Base-by-base conservation (phyloP, 2,113 vertebrate species). In the Aramus guarauna region DNA sequence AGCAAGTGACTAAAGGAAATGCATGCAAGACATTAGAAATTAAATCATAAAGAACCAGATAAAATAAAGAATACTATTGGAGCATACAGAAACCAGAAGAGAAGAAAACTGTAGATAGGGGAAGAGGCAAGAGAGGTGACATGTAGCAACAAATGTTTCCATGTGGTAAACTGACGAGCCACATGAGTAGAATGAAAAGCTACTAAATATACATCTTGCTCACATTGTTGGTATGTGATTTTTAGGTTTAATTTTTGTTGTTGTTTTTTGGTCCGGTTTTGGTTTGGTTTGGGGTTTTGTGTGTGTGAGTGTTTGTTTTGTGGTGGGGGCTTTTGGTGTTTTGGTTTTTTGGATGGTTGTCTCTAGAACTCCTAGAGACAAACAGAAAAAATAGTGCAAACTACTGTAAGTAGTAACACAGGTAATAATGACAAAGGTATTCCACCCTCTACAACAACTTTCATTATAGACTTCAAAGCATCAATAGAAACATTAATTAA, bases 131-230 rank as follows among this genome's bases (percentile, higher is more conserved):
- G 36, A 37, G 15, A 88, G 39, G 43, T 92, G 93, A 88, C 47
- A 92, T n/a, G 32, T 45, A 92, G 56, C 67, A 95, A 94, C 95
- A 97, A 92, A 96, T 94, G 73, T 95, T 94, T 90, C 72, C 76
- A 66, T 62, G 47, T 60, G 63, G 87, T 94, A 96, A 94, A 96
- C 12, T 94, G 52, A 85, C 48, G 20, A 81, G 53, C 39, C 74
- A 83, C 43, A 95, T 10, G 16, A 92, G 17, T 78, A 59, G 22
- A 27, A 50, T 78, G 34, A 58, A 96, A 69, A 94, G 18, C 52
- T 87, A 34, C 85, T 48, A 78, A 45, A 85, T 66, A 55, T 79
- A 67, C 5, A 12, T 86, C 58, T 86, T 85, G 59, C 16, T 68
- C 48, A 82, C 63, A 67, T 60, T 21, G 53, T 11, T 23, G 23